Evolutionary conservation across 2,797 vertebrate genomes (phyloP).

Genomic region (Oreochromis mossambicus): DNA sequence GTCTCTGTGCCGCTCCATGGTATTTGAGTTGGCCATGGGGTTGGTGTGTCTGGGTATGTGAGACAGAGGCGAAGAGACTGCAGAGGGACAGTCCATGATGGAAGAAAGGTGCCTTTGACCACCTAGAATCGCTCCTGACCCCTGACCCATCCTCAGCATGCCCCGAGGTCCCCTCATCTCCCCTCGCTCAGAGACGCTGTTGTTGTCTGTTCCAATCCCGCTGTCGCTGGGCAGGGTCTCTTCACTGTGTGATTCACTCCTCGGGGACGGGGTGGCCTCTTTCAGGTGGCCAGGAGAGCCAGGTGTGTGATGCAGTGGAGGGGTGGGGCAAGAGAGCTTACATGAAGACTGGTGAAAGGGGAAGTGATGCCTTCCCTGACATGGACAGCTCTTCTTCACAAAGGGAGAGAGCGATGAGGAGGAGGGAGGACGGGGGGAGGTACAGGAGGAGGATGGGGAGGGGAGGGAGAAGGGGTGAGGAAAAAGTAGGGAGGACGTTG

Average conservation of each 20-base stretch:
- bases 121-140: slow-evolving; percentile 48
- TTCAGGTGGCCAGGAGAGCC: slow-evolving; percentile 89
- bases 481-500: slow-evolving; percentile 73
- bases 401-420: slow-evolving; percentile 81
- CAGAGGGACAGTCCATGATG: slow-evolving; percentile 77
- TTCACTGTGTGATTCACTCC: slow-evolving; percentile 91
- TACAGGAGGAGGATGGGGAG: slow-evolving; percentile 72
- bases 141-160: slow-evolving; percentile 55
- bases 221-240: slow-evolving; percentile 92
- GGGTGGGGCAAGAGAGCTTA: slow-evolving; percentile 67
- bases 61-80: slow-evolving; percentile 55
- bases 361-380: slow-evolving; percentile 82
- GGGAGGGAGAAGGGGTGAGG: slow-evolving; percentile 72
- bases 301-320: slow-evolving; percentile 66
- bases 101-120: slow-evolving; percentile 72
- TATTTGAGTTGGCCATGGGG: slow-evolving; percentile 50
- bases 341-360: slow-evolving; percentile 77
- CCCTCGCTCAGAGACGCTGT: slow-evolving; percentile 87
- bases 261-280: slow-evolving; percentile 88
- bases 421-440: slow-evolving; percentile 68
- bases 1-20: slow-evolving; percentile 80
- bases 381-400: slow-evolving; percentile 86
- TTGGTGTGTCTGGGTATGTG: slow-evolving; percentile 58
- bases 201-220: slow-evolving; percentile 92
- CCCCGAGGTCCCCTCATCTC: slow-evolving; percentile 77